Conservation (phyloP, 2,888 invertebrate species). For the Meta bourneti region DNA sequence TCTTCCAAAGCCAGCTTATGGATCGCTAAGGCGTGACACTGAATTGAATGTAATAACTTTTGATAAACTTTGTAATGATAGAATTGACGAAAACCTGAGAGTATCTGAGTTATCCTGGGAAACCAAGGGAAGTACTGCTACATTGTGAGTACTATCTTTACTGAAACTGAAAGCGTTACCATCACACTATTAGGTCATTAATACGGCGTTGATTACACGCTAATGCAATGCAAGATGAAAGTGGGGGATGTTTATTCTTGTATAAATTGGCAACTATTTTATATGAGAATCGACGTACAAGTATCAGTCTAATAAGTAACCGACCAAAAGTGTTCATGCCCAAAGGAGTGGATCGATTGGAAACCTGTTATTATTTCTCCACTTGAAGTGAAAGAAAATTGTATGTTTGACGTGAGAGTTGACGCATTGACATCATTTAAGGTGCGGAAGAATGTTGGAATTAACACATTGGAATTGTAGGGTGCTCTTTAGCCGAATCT, state of each 20-base stretch:
- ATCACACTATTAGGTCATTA: not conserved
- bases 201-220: not conserved
- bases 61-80: too few species aligned
- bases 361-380: slow-evolving; percentile 20
- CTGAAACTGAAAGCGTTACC: too few species aligned
- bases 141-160: too few species aligned
- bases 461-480: not conserved
- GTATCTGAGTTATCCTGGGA: too few species aligned
- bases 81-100: too few species aligned
- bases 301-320: not conserved
- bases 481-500: not conserved
- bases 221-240: not conserved
- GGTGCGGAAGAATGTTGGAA: not conserved
- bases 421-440: slow-evolving; percentile 38
- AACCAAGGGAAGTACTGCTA: too few species aligned
- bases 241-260: not conserved
- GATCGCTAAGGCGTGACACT: too few species aligned
- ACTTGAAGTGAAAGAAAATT: slow-evolving; percentile 35
- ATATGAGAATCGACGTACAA: not conserved
- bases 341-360: not conserved
- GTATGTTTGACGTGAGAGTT: slow-evolving; percentile 19
- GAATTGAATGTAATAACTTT: too few species aligned
- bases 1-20: too few species aligned
- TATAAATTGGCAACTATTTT: not conserved
- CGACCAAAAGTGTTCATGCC: not conserved